Percentiles rank a stretch among this genome's conserved stretches.
phyloP scores from a whole-genome alignment of 64 coral and sea anemone genomes.

The Platygyra sinensis region DNA sequence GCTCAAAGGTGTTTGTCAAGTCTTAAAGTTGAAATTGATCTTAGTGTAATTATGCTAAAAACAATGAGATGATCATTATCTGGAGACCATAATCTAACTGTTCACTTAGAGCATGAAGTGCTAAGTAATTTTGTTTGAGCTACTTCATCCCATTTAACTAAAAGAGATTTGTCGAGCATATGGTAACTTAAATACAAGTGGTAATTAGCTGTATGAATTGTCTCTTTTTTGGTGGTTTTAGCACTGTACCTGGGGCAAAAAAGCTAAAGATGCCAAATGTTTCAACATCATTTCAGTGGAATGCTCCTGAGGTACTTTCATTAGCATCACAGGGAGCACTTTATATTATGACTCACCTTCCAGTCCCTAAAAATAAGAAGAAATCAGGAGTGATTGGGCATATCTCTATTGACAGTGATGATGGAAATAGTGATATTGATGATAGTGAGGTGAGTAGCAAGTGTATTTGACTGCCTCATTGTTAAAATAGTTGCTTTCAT shows the following conservation, averaged over 20 bases:
- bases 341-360: conserved; percentile 24
- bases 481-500: conserved; percentile 22
- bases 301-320: conserved; percentile 12
- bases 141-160: not conserved
- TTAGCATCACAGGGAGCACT: conserved; percentile 16
- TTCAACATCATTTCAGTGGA: conserved; percentile 24
- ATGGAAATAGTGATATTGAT: conserved; percentile 12
- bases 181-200: not conserved
- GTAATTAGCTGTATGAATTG: not conserved
- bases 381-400: conserved; percentile 17
- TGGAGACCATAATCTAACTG: conserved; percentile 3
- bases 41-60: not conserved
- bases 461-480: conserved; percentile 7
- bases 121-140: conserved; percentile 12
- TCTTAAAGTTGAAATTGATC: not conserved
- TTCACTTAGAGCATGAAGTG: not conserved
- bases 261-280: conserved; percentile 26
- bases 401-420: conserved; percentile 19
- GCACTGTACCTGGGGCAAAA: conserved; percentile 18
- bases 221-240: not conserved
- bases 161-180: not conserved
- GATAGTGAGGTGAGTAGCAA: conserved; percentile 15
- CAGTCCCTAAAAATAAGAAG: not conserved
- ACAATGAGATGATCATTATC: not conserved
- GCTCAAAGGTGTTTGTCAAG: not conserved